These are phyloP conservation scores for Pseudochirops corinnae DNA, from an alignment of 2,797 vertebrate genomes.

Conservation along the genomic window DNA sequence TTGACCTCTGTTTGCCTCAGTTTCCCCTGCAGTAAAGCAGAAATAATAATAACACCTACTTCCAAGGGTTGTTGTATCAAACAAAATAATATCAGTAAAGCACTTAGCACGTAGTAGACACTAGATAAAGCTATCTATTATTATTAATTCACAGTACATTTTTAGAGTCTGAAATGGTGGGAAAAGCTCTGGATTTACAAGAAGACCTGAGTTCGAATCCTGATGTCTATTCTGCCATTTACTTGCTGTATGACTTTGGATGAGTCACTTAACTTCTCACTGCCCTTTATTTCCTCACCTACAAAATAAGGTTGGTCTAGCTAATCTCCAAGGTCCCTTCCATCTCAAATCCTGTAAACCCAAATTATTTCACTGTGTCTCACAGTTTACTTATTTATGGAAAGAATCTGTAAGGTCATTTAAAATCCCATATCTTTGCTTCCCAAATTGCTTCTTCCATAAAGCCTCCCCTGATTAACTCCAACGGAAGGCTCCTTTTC, in stretches of 20 bases:
- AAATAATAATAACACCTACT: not conserved
- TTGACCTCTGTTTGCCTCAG: not conserved
- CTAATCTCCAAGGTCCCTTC: not conserved
- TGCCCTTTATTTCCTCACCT: not conserved
- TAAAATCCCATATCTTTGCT: not conserved
- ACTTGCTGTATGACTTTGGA: not conserved
- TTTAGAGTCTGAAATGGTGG: not conserved
- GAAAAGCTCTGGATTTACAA: not conserved
- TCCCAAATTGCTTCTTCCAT: not conserved
- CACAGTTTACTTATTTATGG: not conserved
- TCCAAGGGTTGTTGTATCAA: not conserved
- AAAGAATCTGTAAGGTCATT: not conserved
- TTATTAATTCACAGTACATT: not conserved
- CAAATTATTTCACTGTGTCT: not conserved
- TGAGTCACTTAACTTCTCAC: not conserved
- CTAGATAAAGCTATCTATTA: not conserved
- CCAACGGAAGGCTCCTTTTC: not conserved
- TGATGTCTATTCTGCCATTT: not conserved
- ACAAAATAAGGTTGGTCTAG: not conserved
- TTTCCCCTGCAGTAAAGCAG: not conserved
- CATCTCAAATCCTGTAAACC: not conserved
- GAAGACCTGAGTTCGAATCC: not conserved
- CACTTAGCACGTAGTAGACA: not conserved
- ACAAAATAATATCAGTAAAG: not conserved
- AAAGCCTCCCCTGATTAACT: not conserved